Percentiles rank a stretch among this genome's conserved stretches.
Conservation (phyloP, 2,888 invertebrate genomes). For the Agrypnus murinus region DNA sequence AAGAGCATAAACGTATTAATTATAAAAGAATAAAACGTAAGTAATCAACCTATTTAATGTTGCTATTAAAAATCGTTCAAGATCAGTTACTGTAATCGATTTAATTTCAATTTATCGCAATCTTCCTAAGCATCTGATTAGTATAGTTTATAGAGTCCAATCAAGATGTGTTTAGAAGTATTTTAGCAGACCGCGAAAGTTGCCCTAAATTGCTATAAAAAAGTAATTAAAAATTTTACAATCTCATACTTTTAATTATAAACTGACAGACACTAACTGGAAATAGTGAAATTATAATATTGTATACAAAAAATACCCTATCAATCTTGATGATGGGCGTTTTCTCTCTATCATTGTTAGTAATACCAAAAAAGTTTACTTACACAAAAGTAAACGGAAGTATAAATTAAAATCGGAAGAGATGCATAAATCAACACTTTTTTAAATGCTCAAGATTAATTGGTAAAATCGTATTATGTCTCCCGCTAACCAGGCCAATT, state of each 20-base stretch:
- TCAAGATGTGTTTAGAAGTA: slow-evolving; percentile 19
- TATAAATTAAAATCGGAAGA: slow-evolving; percentile 15
- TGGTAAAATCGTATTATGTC: neutral
- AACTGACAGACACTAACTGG: slow-evolving; percentile 20
- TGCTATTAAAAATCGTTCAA: slow-evolving; percentile 25
- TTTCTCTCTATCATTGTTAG: slow-evolving; percentile 22
- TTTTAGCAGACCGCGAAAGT: slow-evolving; percentile 21
- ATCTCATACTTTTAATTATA: slow-evolving; percentile 31
- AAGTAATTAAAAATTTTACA: slow-evolving; percentile 28
- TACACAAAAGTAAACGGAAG: slow-evolving; percentile 16
- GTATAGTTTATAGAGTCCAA: slow-evolving; percentile 6
- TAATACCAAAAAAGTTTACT: slow-evolving; percentile 11
- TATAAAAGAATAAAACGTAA: slow-evolving; percentile 14
- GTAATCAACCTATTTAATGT: slow-evolving; percentile 16
- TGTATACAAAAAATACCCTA: slow-evolving; percentile 12
- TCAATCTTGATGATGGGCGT: slow-evolving; percentile 22
- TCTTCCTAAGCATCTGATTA: slow-evolving; percentile 16
- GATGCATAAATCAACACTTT: slow-evolving; percentile 2
- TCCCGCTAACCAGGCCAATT: neutral
- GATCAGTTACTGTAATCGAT: slow-evolving; percentile 24
- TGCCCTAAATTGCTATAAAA: slow-evolving; percentile 21
- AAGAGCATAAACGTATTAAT: slow-evolving; percentile 6
- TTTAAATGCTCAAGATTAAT: neutral
- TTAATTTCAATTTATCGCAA: slow-evolving; percentile 21
- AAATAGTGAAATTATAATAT: slow-evolving; percentile 22